Base-by-base conservation (phyloP, 2,888 invertebrate genomes). In the Anodontia alba region DNA sequence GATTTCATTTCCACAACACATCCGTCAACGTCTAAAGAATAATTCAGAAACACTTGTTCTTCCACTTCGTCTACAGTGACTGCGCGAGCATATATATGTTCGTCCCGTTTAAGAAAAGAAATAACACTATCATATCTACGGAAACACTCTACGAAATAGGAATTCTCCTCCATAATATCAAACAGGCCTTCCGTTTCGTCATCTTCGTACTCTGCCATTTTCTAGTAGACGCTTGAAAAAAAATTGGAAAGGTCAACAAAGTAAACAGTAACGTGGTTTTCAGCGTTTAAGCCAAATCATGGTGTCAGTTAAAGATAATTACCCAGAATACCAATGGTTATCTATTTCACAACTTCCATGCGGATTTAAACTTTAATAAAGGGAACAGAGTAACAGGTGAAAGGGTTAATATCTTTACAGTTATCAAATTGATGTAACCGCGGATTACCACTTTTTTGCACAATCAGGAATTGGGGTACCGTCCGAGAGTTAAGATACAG, bases 1-100 rank as follows among this genome's bases (percentile, higher is more conserved):
- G 57, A 57, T 46, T 70, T 73, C n/a, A 78, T 38, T 74, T 74
- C 78, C 20, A 78, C 62, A 54, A 78, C 78, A 70, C 73, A 78
- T 36, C 78, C 78, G 33, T 74, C 74, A 29, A 74, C 23, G 51
- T 78, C 78, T 15, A 31, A 26, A 20, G 38, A 49, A 73, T 33
- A 73, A 5, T 67, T 42, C 23, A 78, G 73, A 68, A 72, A 73
- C 8, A 67, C 72, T 26, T 66, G 36, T 54, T 72, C 36, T n/a
- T 62, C 73, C 17, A 49, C 62, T 38, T 49, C 17, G 12, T 49
- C 72, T 17, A 42, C 72, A 42, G 67, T 31, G 17, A 49, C 66
- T 36, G 71, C 54, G 26, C 76, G 77, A 33, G 72, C 77, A 67
- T 77, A 72, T 33, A 77, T 73, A 29, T 29, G 26, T 36, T 77